Conservation (phyloP, 2,797 vertebrate genomes). For the Trichosurus vulpecula region DNA sequence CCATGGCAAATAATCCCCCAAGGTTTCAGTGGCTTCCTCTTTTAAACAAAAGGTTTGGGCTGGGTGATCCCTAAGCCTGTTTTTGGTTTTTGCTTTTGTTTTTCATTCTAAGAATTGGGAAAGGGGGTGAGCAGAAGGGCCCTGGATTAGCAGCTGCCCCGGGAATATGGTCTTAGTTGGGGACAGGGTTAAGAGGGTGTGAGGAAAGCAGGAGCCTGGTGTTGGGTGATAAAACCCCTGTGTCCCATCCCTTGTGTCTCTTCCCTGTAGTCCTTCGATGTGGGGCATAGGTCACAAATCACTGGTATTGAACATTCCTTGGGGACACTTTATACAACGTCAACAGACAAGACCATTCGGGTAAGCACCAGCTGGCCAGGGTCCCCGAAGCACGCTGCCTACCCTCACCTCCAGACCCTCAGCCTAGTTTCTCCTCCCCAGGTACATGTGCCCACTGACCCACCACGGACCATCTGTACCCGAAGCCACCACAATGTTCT, state of each 20-base stretch:
- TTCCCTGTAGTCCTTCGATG: conserved; percentile 85
- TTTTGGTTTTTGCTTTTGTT: not conserved
- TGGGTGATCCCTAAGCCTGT: not conserved
- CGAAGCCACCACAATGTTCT: conserved; percentile 86
- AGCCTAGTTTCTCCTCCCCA: conserved; percentile 71
- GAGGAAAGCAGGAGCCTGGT: not conserved
- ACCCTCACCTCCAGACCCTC: not conserved
- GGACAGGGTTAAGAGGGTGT: not conserved
- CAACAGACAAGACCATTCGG: conserved; percentile 91
- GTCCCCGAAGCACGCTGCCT: not conserved
- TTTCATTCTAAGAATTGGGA: not conserved
- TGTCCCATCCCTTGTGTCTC: not conserved
- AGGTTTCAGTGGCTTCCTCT: not conserved
- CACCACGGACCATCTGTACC: conserved; percentile 91
- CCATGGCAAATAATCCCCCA: not conserved
- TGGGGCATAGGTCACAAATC: conserved; percentile 92
- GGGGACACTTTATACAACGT: conserved; percentile 93
- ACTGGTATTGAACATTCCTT: conserved; percentile 90
- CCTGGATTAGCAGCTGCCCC: not conserved
- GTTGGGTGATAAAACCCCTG: not conserved
- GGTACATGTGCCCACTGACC: conserved; percentile 92
- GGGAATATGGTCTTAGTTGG: not conserved
- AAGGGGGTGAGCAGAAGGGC: not conserved
- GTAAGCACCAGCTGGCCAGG: conserved; percentile 74
- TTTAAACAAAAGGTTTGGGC: not conserved